Conservation (phyloP, 2,797 vertebrate species). For the Gymnoscopelus microlampas region DNA sequence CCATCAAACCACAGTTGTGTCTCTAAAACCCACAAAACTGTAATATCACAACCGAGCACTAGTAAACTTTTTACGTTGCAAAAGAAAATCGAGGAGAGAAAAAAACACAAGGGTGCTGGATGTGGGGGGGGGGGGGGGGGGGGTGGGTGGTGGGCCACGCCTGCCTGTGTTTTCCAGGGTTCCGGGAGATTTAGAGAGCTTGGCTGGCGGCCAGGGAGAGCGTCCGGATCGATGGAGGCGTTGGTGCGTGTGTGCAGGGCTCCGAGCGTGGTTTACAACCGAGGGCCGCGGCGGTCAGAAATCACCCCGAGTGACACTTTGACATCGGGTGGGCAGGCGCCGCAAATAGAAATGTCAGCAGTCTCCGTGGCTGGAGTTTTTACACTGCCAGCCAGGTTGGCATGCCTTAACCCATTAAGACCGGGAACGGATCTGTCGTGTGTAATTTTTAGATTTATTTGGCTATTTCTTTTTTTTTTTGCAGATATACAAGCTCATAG, state of each 20-base stretch:
- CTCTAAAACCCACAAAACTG: slow-evolving; percentile 28
- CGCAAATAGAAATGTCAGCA: slow-evolving; percentile 81
- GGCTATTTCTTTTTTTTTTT: too few species aligned
- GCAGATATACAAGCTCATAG: too few species aligned
- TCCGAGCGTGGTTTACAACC: slow-evolving; percentile 84
- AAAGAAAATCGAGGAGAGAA: slow-evolving; percentile 74
- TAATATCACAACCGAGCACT: slow-evolving; percentile 34
- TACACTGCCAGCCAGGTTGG: slow-evolving; percentile 58
- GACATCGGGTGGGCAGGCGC: slow-evolving; percentile 76
- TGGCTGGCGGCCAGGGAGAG: slow-evolving; percentile 79
- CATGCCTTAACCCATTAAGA: slow-evolving; percentile 31
- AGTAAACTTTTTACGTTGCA: slow-evolving; percentile 41
- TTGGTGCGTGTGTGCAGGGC: slow-evolving; percentile 67
- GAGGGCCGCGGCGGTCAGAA: slow-evolving; percentile 84
- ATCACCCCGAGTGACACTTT: slow-evolving; percentile 85
- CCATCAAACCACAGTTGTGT: slow-evolving; percentile 47
- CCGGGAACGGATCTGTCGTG: too few species aligned
- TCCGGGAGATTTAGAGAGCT: slow-evolving; percentile 79
- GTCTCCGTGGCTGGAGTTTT: slow-evolving; percentile 58
- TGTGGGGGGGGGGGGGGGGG: slow-evolving; percentile 56
- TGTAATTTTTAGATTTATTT: too few species aligned
- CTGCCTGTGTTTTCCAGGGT: slow-evolving; percentile 74
- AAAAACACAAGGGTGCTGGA: slow-evolving; percentile 46
- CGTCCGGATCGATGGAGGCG: slow-evolving; percentile 75
- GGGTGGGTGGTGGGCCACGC: slow-evolving; percentile 3